A percentile compares a stretch with the other conserved stretches of the same genome.
These are phyloP conservation scores for Agonopterix arenella DNA, from an alignment of 2,888 invertebrate species.

Conservation along the genomic window DNA sequence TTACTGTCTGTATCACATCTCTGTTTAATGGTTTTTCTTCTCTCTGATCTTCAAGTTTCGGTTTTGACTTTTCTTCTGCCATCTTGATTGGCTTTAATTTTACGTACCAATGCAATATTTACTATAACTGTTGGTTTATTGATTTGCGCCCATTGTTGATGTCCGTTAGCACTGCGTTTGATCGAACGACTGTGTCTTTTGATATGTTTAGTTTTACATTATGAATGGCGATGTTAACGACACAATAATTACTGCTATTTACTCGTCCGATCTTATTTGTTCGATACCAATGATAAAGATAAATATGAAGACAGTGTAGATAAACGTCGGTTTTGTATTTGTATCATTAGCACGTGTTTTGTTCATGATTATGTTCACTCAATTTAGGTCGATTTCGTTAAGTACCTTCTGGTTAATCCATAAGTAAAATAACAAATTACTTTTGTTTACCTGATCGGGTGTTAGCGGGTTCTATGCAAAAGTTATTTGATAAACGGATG, in stretches of 20 bases:
- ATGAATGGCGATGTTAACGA: slow-evolving; percentile 34
- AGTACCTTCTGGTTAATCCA: no score
- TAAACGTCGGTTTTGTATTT: background rate
- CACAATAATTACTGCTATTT: slow-evolving; percentile 45
- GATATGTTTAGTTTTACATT: slow-evolving; percentile 47
- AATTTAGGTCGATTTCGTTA: no score
- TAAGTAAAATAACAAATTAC: no score
- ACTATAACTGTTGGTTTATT: background rate
- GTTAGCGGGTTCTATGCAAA: no score
- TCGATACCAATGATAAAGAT: slow-evolving; percentile 62
- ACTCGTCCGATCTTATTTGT: slow-evolving; percentile 58
- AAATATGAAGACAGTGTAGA: slow-evolving; percentile 12
- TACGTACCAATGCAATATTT: slow-evolving; percentile 6
- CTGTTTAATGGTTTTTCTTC: slow-evolving; percentile 60
- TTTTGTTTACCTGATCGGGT: no score
- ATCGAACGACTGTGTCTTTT: slow-evolving; percentile 30
- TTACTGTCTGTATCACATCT: slow-evolving; percentile 26
- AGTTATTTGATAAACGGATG: no score
- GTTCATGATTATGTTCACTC: no score
- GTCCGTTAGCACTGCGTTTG: slow-evolving; percentile 19
- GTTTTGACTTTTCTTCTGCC: slow-evolving; percentile 45
- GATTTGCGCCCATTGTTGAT: slow-evolving; percentile 41
- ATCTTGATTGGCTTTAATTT: slow-evolving; percentile 26
- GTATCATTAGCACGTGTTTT: no score
- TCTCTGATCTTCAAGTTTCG: slow-evolving; percentile 29